Evolutionary conservation across 2,888 invertebrate species (phyloP), one percentile per base, ranked within the genome.

Genomic region (Dolichomitus sp.): DNA sequence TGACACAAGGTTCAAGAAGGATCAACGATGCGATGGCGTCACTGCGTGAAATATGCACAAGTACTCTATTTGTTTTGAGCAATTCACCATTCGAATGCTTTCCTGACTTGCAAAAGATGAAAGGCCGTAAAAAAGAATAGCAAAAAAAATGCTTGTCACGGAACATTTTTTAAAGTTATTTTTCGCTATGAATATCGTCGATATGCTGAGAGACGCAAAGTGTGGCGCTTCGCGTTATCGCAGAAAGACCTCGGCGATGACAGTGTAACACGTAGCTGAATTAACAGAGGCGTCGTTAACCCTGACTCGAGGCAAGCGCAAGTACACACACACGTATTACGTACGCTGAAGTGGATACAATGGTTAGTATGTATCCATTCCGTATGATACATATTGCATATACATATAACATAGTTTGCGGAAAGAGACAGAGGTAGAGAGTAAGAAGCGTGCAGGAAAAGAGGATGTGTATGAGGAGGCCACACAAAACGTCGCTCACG

Each of bases 201-300:
- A 72, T 48, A 57, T 17, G 57, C 14, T 7, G 42, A n/a, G 54
- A 61, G 23, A 50, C 19, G 17, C 4, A 19, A 33, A 14, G 57
- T 65, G 68, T 59, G 66, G 59, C 73, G 73, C 59, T 57, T 52
- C 6, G 17, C 57, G 40, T 72, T 79, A 68, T 79, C 79, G 42
- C 66, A 19, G 40, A 66, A 73, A 79, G 72, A 61, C 73, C 73
- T 79, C 66, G 79, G 52, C 37, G 57, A n/a, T 63, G 45, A 30
- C 23, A 40, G 40, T 50, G 50, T 23, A 37, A 63, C 63, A 68
- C 48, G 68, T 54, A 52, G 63, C 42, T 37, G 74, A 75, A 74
- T 74, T 69, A 75, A 52, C 63, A 63, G 68, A 80, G 59, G 63
- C 74, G 63, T 80, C 69, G 74, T 69, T 80, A 80, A 75, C 80